Evolutionary conservation across 2,113 vertebrate genomes (phyloP).

Genomic region (Fulmarus glacialis): DNA sequence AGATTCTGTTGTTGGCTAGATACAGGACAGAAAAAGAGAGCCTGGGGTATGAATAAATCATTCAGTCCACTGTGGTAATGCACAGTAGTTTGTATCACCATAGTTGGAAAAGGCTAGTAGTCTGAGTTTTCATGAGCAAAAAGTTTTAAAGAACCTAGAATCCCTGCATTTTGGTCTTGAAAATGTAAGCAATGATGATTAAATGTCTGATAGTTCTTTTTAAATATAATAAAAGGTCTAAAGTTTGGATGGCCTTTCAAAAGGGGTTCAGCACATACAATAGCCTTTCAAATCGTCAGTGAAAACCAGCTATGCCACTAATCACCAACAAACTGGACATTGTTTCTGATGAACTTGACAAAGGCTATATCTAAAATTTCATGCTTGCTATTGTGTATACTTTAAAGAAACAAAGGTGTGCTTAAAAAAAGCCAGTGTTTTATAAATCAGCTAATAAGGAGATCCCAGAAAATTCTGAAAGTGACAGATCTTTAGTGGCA

Average conservation of each 20-base stretch:
- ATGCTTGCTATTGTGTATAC: background rate
- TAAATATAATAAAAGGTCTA: background rate
- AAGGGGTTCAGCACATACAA: background rate
- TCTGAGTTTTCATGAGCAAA: background rate
- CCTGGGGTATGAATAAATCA: slow-evolving; percentile 34
- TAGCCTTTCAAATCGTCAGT: background rate
- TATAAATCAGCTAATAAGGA: background rate
- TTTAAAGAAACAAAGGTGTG: background rate
- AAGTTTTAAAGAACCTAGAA: background rate
- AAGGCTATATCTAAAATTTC: background rate
- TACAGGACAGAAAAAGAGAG: background rate
- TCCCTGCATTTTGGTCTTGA: background rate
- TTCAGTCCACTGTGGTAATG: background rate
- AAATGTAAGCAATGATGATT: background rate
- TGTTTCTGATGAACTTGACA: background rate
- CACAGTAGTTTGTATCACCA: background rate
- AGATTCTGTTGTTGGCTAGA: background rate
- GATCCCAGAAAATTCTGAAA: background rate
- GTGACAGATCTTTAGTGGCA: background rate
- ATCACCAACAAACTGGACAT: background rate
- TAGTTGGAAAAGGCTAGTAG: background rate
- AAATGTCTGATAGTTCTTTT: background rate
- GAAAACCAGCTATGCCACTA: background rate
- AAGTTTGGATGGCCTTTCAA: background rate
- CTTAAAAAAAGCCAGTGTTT: background rate